These are phyloP conservation scores for Tyto alba DNA, from an alignment of 2,113 vertebrate genomes.

Conservation along the genomic window DNA sequence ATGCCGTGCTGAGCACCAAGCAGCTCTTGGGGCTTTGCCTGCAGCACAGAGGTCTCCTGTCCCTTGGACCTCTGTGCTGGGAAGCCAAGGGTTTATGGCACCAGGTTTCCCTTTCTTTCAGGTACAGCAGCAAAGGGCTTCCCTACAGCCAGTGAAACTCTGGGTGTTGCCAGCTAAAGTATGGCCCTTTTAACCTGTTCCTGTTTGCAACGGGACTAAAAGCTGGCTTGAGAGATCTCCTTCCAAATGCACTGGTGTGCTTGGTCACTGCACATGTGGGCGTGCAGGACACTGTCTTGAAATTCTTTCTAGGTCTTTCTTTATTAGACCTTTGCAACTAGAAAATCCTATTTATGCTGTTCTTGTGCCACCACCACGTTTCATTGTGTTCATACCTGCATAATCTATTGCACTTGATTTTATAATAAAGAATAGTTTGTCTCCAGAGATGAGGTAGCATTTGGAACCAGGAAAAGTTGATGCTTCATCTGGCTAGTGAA, in stretches of 20 bases:
- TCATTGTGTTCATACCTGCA: neutral
- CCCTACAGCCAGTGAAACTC: neutral
- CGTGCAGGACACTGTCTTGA: neutral
- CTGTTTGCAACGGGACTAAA: neutral
- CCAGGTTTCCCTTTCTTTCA: neutral
- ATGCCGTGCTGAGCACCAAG: neutral
- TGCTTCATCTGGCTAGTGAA: neutral
- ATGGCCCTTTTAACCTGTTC: neutral
- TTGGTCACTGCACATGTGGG: fast-evolving
- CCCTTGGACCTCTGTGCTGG: neutral
- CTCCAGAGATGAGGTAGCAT: neutral
- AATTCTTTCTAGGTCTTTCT: neutral
- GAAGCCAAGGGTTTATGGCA: neutral
- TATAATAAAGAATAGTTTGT: neutral
- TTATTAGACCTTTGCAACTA: neutral
- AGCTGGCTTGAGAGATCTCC: neutral
- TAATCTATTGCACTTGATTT: neutral
- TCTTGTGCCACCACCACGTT: neutral
- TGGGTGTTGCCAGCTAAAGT: neutral
- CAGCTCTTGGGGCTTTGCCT: neutral
- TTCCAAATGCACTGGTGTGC: neutral
- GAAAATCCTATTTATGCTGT: neutral
- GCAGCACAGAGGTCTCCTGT: neutral
- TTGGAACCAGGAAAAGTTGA: neutral
- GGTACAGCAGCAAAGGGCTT: neutral